Evolutionary conservation across 53 echinoderm and acorn worm genomes (phyloP), one percentile per base, ranked within the genome.

Genomic region (Paracentrotus lividus): DNA sequence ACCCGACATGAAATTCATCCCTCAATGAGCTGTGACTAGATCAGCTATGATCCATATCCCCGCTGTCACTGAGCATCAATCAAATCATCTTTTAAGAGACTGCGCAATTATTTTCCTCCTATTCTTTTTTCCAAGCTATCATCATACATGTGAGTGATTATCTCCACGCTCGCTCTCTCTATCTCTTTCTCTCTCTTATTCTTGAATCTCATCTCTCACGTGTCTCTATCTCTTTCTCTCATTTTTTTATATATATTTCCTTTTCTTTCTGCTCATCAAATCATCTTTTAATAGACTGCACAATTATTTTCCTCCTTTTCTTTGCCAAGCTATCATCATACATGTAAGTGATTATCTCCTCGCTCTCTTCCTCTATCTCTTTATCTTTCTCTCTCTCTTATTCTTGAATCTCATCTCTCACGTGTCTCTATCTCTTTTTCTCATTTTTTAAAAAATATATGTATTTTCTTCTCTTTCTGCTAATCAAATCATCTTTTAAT

Each of bases 11-110:
- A 45, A 16, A 49, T 81, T 47, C 47, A 81, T 81, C 42, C 47
- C 81, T 81, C 47, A 47, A 81, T 47, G 81, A 81, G 47, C 24
- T 81, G 81, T 81, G 47, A 81, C 81, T 4, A 45, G 45, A 47
- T 10, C 26, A 81, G 24, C 3, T 47, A 47, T 26, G 9, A 81
- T 45, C 81, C 81, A 81, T 81, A 47, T 81, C 81, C 26, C 27
- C 44, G 9, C 3, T 45, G 47, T 81, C 72, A 72, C 40, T 72
- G 5, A 72, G 36, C 40, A 72, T 72, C 72, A 72, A 72, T 72
- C 72, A 72, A 72, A 72, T 40, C 18, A 72, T 72, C 5, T 38
- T 40, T 18, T 18, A 20, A 21, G 36, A 72, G 16, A 9, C 5
- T 20, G 72, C 36, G 40, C 21, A 20, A 72, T 72, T 38, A 40